Percentiles rank a stretch among this genome's conserved stretches.
Conservation (phyloP, 2,888 invertebrate genomes). For the Lithosia quadra region DNA sequence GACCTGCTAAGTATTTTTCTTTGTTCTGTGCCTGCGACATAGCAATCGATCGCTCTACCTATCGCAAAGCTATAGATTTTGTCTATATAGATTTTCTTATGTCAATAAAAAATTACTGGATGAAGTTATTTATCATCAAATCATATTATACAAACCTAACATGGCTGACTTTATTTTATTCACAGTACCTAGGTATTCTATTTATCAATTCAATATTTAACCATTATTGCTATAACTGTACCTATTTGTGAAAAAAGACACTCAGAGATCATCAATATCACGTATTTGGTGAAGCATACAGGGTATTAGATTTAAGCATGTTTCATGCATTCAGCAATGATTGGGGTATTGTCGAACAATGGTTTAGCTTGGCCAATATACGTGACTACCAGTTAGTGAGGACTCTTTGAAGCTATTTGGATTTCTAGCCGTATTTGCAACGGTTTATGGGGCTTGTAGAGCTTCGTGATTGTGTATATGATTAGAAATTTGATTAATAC, state of each 20-base stretch:
- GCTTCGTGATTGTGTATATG: not conserved
- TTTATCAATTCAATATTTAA: not conserved
- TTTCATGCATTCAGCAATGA: conserved; percentile 6
- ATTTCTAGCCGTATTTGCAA: conserved; percentile 6
- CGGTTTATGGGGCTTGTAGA: not conserved
- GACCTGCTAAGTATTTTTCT: too few species aligned
- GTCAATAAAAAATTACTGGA: too few species aligned
- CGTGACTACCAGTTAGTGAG: not conserved
- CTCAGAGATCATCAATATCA: not conserved
- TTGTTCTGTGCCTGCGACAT: too few species aligned
- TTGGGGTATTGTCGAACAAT: conserved; percentile 9
- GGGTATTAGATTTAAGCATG: conserved; percentile 9
- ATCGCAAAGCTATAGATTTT: too few species aligned
- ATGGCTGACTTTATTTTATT: not conserved
- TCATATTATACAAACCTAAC: too few species aligned
- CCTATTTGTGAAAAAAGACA: not conserved
- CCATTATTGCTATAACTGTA: not conserved
- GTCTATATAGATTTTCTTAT: too few species aligned
- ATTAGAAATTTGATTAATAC: not conserved
- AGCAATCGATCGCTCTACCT: too few species aligned
- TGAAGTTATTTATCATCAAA: too few species aligned
- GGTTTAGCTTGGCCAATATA: conserved; percentile 9
- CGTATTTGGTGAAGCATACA: not conserved
- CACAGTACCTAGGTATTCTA: not conserved
- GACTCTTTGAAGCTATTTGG: not conserved